Base-by-base conservation (phyloP, 2,888 invertebrate genomes). In the Eustalomyia histrio region DNA sequence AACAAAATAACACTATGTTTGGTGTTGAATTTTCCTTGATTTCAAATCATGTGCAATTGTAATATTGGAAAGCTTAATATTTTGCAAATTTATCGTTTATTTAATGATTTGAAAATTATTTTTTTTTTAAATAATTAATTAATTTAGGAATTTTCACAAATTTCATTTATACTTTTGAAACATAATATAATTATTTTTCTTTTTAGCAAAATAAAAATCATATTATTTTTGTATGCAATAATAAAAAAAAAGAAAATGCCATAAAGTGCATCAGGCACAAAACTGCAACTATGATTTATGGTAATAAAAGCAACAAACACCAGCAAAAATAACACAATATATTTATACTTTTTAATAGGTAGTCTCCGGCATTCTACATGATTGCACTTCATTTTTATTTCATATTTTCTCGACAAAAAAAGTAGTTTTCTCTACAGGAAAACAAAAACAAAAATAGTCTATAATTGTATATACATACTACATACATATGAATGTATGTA, bases 211-310 rank as follows among this genome's bases (percentile, higher is more conserved):
- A 33, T 8, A 18, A 57, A 67, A 67, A 57, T 67, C n/a, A 24
- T 39, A 24, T 67, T 35, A 57, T 67, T 67, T 67, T 43, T 69
- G 52, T 24, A 47, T 57, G 43, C 73, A 60, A 52, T 43, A 76
- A 68, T 60, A 72, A 76, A 64, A 69, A 72, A 76, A 64, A 69
- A 39, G 39, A 39, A 67, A 81, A 78, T 74, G 71, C 74, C 69
- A 78, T 76, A 78, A 80, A 81, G 29, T 81, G 81, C 81, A 81
- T 71, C 71, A 81, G 81, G 74, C 74, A 67, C 74, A 78, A 67
- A 74, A 81, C 24, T 67, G 74, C 71, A 74, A 75, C 50, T 75
- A 67, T 81, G 74, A 81, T 78, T 81, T 81, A 81, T 78, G 69
- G 67, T 58, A 39, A 39, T 33, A 60, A 65, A 35, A 50, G 16